Evolutionary conservation across 2,888 invertebrate genomes (phyloP), one percentile per base, ranked within the genome.

Genomic region (Mesochorus sp.): DNA sequence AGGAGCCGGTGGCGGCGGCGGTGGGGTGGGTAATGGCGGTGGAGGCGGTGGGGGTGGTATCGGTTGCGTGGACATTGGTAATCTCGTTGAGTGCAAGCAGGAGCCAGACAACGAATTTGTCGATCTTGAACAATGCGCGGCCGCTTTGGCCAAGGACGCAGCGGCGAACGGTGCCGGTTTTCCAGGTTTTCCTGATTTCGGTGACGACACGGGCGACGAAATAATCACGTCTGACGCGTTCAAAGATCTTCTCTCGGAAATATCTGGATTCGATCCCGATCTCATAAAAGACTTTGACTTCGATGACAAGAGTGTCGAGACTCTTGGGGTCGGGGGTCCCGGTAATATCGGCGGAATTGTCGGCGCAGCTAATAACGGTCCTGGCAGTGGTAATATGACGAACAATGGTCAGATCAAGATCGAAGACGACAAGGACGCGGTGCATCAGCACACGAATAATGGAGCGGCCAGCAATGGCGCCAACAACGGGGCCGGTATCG

Each of bases 31-130:
- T 2, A 64, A 82, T 12, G 68, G 79, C 6, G 79, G 82, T 17
- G 73, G 80, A 4, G 68, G 74, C 26, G 78, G 78, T 37, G 80
- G 75, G 17, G 71, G 80, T 21, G 86, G 88, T 0, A 89, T 89
- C 74, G 89, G 90, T 26, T 91, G 91, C 88, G 92, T 92, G 76
- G 94, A 94, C 84, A 92, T 94, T 71, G 93, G 93, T 39, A 94
- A 93, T 81, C 89, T 96, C 85, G 95, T 97, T 17, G 97, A 97
- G 90, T 96, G 97, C 91, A 96, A 96, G 83, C 95, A 95, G 59
- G 96, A 96, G 87, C 96, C 96, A 10, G 96, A 96, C 89, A 95
- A 95, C 87, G 97, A 96, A 88, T 97, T 96, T 89, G 95, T 96
- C n/a, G 97, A 97, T 81, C 91, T 97, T 83, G 96, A 96, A 85